Evolutionary conservation across 2,797 vertebrate species (phyloP), one percentile per base, ranked within the genome.

Genomic region (Tangara arthus): DNA sequence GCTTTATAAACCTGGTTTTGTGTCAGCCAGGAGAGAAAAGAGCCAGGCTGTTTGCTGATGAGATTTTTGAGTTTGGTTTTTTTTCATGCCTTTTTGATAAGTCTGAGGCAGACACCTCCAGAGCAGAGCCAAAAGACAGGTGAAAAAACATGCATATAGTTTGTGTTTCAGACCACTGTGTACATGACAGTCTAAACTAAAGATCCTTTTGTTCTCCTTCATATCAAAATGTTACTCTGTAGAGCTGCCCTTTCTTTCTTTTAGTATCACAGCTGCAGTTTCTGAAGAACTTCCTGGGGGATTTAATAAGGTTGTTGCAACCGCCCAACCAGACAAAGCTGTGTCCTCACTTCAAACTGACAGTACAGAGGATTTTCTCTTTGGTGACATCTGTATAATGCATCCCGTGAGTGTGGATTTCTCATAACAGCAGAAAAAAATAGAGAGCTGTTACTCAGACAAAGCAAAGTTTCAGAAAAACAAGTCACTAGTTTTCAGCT

Each of bases 271-370:
- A 84, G 84, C 42, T 3, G 7, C 41, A 57, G 77, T 78, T 94
- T 82, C 55, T 59, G 53, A 90, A 86, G 63, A 79, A 89, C 64
- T 88, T 96, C 49, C 57, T 86, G 81, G 61, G 82, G 89, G 82
- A 92, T 66, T 90, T 84, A 86, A 91, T 92, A 88, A 89, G 84
- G 82, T 75, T 95, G 69, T 61, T 87, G 84, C 68, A 89, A 75
- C 82, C 8, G 0, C 83, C 55, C 80, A 63, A 11, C 44, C 82
- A 91, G 47, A 66, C 66, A 88, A 93, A 96, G 79, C 77, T 2
- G 6, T 88, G 70, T 91, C 85, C 91, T 95, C 66, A 27, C 68
- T 90, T 92, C 82, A 91, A 56, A 63, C 80, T 63, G 28, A 49
- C 41, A 75, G 32, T 32, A 55, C 13, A 53, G 61, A 69, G 50